phyloP scores from a whole-genome alignment of 2,888 invertebrate species.

The Epicampocera succincta region DNA sequence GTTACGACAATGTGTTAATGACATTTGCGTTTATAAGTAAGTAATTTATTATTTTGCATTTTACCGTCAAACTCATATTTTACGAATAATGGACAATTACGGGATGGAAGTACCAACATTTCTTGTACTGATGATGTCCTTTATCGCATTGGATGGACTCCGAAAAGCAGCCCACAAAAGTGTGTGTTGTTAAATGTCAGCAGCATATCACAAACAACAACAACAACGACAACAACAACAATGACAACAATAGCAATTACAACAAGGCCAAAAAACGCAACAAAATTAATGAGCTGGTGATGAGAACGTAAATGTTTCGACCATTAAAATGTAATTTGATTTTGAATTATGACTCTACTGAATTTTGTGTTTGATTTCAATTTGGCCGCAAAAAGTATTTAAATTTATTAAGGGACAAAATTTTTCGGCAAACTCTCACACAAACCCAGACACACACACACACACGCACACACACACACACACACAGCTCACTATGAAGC shows the following conservation, averaged over 20 bases:
- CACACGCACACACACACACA: too few relatives aligned
- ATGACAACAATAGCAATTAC: not conserved
- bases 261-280: not conserved
- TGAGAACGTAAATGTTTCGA: constrained; percentile 33
- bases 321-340: constrained; percentile 62
- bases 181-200: constrained; percentile 62
- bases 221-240: not conserved
- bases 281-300: not conserved
- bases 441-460: too few relatives aligned
- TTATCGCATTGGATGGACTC: constrained; percentile 10
- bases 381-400: constrained; percentile 19
- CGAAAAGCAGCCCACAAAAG: constrained; percentile 26
- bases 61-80: constrained; percentile 42
- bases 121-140: constrained; percentile 30
- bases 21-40: constrained; percentile 44
- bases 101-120: constrained; percentile 16
- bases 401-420: constrained; percentile 32
- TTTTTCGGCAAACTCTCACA: not conserved
- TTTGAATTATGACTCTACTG: constrained; percentile 60
- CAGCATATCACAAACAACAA: constrained; percentile 46
- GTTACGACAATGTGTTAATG: constrained; percentile 46
- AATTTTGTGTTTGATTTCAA: constrained; percentile 47
- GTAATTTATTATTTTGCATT: constrained; percentile 59
- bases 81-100: constrained; percentile 47
- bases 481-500: not conserved